A percentile compares a stretch with the other conserved stretches of the same genome.
Evolutionary conservation across 2,888 invertebrate genomes (phyloP).

Genomic region (Lomographa bimaculata): DNA sequence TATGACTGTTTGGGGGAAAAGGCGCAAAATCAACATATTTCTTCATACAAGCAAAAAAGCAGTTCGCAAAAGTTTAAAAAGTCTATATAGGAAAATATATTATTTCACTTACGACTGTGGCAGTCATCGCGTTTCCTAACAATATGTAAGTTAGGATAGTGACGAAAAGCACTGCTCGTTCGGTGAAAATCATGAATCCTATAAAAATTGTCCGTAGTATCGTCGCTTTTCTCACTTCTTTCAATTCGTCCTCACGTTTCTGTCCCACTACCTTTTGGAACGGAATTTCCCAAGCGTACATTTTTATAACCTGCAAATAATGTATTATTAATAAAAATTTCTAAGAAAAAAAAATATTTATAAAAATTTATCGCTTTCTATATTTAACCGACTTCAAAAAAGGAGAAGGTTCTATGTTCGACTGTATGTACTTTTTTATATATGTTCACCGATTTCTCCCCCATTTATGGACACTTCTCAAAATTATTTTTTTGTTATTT

Average conservation of each 20-base stretch:
- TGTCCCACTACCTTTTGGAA: conserved; percentile 90
- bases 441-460: no score
- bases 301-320: conserved; percentile 90
- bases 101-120: conserved; percentile 85
- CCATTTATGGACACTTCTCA: no score
- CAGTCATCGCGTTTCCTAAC: conserved; percentile 86
- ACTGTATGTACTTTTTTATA: neutral
- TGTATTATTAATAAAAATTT: no score
- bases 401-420: neutral
- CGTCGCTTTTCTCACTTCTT: conserved; percentile 84
- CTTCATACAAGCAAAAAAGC: no score
- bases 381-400: neutral
- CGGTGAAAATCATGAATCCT: conserved; percentile 91
- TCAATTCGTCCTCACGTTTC: conserved; percentile 85
- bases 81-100: no score
- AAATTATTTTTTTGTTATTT: no score
- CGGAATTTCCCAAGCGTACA: conserved; percentile 98
- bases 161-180: conserved; percentile 90
- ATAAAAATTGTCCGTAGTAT: conserved; percentile 87
- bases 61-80: no score
- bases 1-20: no score
- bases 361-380: no score
- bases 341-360: no score
- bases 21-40: no score
- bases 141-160: conserved; percentile 88